Percentiles rank a stretch among this genome's conserved stretches.
These are phyloP conservation scores for Acronicta alni DNA, from an alignment of 2,888 invertebrate species.

Conservation along the genomic window DNA sequence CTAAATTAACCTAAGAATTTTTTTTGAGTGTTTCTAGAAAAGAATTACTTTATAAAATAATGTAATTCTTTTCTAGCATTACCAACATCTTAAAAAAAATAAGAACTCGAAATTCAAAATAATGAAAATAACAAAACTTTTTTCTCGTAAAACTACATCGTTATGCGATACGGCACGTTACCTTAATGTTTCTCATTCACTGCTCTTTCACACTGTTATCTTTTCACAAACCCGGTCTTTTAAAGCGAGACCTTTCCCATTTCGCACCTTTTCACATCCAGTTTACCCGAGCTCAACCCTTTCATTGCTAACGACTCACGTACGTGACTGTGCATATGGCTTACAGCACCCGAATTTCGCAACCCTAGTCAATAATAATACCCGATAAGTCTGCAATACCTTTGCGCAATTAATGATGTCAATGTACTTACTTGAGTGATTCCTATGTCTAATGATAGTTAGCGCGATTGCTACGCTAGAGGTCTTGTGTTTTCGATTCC, in stretches of 20 bases:
- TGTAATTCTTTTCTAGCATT: no score
- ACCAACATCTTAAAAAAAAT: background rate
- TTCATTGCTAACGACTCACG: constrained; percentile 21
- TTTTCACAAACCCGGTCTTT: constrained; percentile 26
- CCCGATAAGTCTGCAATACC: constrained; percentile 3
- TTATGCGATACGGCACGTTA: constrained; percentile 1
- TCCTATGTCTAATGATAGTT: no score
- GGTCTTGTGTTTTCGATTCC: no score
- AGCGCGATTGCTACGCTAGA: no score
- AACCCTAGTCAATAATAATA: constrained; percentile 4
- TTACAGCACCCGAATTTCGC: constrained; percentile 4
- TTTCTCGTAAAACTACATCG: background rate
- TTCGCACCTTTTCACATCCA: constrained; percentile 14
- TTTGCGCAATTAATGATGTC: background rate
- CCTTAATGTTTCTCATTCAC: constrained; percentile 1
- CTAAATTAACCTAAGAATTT: no score
- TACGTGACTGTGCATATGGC: constrained; percentile 39
- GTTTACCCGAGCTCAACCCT: constrained; percentile 5
- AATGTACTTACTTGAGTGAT: constrained; percentile 5
- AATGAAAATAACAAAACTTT: constrained; percentile 1
- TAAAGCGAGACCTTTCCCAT: constrained; percentile 35
- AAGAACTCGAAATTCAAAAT: background rate
- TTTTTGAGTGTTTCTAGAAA: no score
- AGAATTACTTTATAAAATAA: no score
- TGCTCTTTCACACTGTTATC: constrained; percentile 16